A percentile compares a stretch with the other conserved stretches of the same genome.
phyloP scores from a whole-genome alignment of 2,888 invertebrate species.

The Synergus umbraculus region DNA sequence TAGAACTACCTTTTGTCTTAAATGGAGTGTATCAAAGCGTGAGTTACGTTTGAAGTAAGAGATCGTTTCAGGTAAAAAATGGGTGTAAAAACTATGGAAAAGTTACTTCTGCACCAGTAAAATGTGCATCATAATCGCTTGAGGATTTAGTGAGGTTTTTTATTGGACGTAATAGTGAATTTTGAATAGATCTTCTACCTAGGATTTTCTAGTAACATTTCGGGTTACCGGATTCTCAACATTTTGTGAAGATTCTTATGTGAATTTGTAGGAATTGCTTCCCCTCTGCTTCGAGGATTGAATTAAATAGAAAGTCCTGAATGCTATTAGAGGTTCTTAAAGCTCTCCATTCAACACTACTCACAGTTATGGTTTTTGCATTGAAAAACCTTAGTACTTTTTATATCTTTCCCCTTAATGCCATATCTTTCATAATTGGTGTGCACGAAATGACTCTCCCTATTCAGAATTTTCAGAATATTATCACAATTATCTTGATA shows the following conservation, averaged over 20 bases:
- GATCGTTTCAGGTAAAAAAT: background rate
- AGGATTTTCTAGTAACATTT: background rate
- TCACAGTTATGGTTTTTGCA: background rate
- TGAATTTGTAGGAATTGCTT: background rate
- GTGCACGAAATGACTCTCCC: background rate
- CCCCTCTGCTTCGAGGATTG: background rate
- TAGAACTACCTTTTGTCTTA: background rate
- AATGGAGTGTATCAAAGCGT: background rate
- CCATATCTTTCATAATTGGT: background rate
- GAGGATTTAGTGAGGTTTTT: background rate
- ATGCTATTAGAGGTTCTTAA: constrained; percentile 10
- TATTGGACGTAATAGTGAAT: background rate
- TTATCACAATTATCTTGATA: background rate
- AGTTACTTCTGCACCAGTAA: background rate
- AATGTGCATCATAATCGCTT: constrained; percentile 2
- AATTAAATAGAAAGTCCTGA: constrained; percentile 7
- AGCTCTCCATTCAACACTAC: background rate
- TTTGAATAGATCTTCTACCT: background rate
- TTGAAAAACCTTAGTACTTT: background rate
- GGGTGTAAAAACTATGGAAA: background rate
- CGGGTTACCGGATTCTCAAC: background rate
- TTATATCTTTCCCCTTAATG: background rate
- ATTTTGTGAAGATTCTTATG: background rate
- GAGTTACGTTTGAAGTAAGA: background rate
- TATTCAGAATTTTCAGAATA: background rate